Conservation (phyloP, 2,888 invertebrate species). For the Diploptera punctata region DNA sequence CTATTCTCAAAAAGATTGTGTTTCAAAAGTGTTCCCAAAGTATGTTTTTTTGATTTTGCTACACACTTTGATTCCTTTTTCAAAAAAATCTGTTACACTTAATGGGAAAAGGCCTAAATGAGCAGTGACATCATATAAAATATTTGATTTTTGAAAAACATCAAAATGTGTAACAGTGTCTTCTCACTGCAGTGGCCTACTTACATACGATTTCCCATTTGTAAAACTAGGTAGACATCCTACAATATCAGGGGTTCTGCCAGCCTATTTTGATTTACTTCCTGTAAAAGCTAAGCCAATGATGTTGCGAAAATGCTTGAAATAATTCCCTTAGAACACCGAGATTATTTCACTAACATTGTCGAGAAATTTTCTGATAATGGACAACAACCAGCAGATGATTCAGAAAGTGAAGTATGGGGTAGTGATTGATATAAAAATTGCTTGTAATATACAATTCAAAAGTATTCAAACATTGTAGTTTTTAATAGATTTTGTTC, state of each 20-base stretch:
- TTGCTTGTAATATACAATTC: neutral
- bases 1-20: neutral
- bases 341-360: neutral
- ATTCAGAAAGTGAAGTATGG: conserved; percentile 7
- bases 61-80: no score
- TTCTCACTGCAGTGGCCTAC: neutral
- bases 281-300: neutral
- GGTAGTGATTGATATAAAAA: neutral
- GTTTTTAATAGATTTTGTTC: neutral
- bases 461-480: neutral
- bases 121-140: neutral
- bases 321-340: neutral
- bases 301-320: conserved; percentile 4
- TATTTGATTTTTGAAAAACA: neutral
- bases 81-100: neutral
- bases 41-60: neutral
- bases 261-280: neutral
- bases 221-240: neutral
- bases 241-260: neutral
- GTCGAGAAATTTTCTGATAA: conserved; percentile 1
- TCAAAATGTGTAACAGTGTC: neutral
- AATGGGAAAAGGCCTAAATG: neutral
- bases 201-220: neutral
- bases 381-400: neutral
- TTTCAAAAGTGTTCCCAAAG: neutral